phyloP scores from a whole-genome alignment of 1,140 invertebrate genomes.

The Rhagoletis zephyria region DNA sequence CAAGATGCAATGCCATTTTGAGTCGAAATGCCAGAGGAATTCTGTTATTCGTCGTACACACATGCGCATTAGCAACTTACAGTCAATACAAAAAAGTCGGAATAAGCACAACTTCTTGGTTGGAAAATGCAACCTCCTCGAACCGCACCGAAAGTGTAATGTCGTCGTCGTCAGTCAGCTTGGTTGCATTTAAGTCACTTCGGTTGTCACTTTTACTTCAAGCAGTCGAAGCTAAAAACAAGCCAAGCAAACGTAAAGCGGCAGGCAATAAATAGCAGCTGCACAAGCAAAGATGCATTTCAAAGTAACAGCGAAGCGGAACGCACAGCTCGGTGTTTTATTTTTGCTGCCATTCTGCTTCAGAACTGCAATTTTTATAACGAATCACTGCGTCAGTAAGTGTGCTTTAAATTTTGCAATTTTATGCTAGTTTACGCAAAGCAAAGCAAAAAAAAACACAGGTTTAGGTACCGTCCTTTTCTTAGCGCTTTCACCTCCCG shows the following conservation, averaged over 20 bases:
- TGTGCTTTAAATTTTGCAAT: conserved; percentile 10
- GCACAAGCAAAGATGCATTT: background rate
- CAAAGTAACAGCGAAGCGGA: background rate
- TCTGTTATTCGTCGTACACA: no score
- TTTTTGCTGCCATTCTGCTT: background rate
- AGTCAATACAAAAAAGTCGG: no score
- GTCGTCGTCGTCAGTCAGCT: no score
- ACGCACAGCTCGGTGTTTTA: background rate
- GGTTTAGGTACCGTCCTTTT: background rate
- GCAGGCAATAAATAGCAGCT: background rate
- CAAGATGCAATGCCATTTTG: no score
- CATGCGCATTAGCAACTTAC: no score
- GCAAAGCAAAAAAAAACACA: background rate
- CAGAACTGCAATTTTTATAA: background rate
- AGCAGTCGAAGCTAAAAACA: background rate
- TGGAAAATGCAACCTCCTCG: no score
- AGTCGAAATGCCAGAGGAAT: no score
- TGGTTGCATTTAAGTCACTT: background rate
- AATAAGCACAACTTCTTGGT: no score
- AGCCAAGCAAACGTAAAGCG: background rate
- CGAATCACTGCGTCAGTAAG: background rate
- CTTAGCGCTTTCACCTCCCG: no score
- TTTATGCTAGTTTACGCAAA: conserved; percentile 17
- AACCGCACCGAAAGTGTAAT: no score
- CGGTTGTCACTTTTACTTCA: background rate